Evolutionary conservation across 2,797 vertebrate species (phyloP).

Genomic region (Sebastes wilsoni): DNA sequence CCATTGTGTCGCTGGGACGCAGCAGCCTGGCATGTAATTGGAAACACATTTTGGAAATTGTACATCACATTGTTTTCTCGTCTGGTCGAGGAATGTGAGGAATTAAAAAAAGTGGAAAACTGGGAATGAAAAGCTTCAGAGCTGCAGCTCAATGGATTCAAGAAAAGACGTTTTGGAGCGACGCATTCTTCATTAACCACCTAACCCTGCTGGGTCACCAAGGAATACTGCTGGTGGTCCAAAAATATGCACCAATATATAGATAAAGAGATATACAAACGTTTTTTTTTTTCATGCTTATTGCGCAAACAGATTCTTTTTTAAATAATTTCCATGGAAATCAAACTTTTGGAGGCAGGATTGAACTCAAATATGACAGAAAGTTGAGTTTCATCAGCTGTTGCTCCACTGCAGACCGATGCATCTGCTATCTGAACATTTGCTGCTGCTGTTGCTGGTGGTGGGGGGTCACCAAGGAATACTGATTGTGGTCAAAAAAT

Average conservation of each 20-base stretch:
- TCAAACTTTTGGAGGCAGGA: slow-evolving; percentile 5
- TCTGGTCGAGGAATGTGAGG: slow-evolving; percentile 76
- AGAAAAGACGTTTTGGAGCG: slow-evolving; percentile 30
- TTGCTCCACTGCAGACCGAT: slow-evolving; percentile 48
- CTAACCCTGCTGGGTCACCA: slow-evolving; percentile 26
- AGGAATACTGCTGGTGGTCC: slow-evolving; percentile 9
- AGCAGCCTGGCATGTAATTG: slow-evolving; percentile 80
- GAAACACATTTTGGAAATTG: slow-evolving; percentile 86
- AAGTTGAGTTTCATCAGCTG: slow-evolving; percentile 69
- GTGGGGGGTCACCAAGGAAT: slow-evolving; percentile 24
- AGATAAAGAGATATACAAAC: background rate
- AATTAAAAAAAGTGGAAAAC: slow-evolving; percentile 72
- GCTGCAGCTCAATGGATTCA: slow-evolving; percentile 34
- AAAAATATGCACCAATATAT: background rate
- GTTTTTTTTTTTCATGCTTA: background rate
- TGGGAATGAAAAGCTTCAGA: slow-evolving; percentile 27
- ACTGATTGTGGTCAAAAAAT: background rate
- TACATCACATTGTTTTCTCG: slow-evolving; percentile 74
- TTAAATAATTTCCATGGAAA: background rate
- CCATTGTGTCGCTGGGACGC: slow-evolving; percentile 53
- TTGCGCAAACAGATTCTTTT: background rate
- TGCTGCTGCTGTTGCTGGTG: slow-evolving; percentile 37
- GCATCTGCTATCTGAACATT: slow-evolving; percentile 64
- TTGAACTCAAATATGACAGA: slow-evolving; percentile 24
- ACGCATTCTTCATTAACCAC: slow-evolving; percentile 48